phyloP scores from a whole-genome alignment of 2,797 vertebrate species.

The Poeciliopsis infans region DNA sequence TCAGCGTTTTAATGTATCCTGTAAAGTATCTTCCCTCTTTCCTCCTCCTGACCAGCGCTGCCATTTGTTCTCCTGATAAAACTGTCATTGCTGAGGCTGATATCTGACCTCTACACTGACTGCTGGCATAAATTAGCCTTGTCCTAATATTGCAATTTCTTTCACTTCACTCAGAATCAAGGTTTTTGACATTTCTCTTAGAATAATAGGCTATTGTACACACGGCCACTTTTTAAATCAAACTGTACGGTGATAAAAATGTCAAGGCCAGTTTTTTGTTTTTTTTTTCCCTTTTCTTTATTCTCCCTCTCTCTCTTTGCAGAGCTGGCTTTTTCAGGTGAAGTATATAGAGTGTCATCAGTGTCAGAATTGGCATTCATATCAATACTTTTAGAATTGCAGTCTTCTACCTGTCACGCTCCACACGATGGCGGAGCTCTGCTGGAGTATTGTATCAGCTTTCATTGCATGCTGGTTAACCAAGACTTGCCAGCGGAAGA shows the following conservation, averaged over 20 bases:
- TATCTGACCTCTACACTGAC: constrained; percentile 79
- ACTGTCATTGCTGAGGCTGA: constrained; percentile 79
- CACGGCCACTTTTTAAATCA: constrained; percentile 77
- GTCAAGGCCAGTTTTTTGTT: constrained; percentile 66
- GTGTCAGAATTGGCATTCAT: constrained; percentile 67
- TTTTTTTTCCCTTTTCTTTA: background rate
- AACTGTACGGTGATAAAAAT: constrained; percentile 75
- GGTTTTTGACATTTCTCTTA: constrained; percentile 83
- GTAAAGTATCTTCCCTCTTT: constrained; percentile 67
- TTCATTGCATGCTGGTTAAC: constrained; percentile 76
- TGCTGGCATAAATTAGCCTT: constrained; percentile 82
- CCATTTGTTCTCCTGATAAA: constrained; percentile 84
- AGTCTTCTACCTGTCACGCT: constrained; percentile 64
- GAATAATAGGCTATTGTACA: constrained; percentile 78
- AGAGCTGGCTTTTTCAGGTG: constrained; percentile 32
- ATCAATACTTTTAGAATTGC: constrained; percentile 64
- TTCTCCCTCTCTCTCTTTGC: constrained; percentile 18
- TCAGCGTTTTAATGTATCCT: constrained; percentile 74
- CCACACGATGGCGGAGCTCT: constrained; percentile 51
- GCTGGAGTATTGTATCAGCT: constrained; percentile 68
- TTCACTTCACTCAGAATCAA: constrained; percentile 77
- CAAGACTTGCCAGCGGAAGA: constrained; percentile 67
- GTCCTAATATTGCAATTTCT: constrained; percentile 81
- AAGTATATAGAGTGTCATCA: constrained; percentile 67
- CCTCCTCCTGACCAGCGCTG: constrained; percentile 65